Conservation (phyloP, 2,113 vertebrate genomes). For the Pseudolaguvia tuberculata region DNA sequence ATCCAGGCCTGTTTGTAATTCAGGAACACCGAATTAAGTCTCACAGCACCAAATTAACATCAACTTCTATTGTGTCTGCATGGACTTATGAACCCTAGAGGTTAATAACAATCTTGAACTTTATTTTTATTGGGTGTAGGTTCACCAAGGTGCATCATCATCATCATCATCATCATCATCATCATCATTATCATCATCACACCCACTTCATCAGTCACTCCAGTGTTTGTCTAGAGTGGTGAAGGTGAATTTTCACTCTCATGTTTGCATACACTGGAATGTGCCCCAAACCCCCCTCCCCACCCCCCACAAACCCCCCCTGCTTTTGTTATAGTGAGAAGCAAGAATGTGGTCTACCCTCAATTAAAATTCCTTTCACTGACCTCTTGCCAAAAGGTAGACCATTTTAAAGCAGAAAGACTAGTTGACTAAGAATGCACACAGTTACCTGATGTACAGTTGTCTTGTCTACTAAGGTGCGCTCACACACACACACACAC, state of each 20-base stretch:
- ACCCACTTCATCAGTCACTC: slow-evolving; percentile 14
- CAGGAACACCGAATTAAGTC: background rate
- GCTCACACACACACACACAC: too few species aligned
- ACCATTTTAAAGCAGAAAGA: slow-evolving; percentile 36
- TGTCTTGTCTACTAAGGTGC: slow-evolving; percentile 20
- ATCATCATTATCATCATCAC: too few species aligned
- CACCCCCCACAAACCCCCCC: slow-evolving; percentile 35
- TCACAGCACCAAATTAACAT: slow-evolving; percentile 5
- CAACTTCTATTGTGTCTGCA: background rate
- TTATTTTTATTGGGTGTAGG: background rate
- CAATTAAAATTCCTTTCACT: slow-evolving; percentile 53
- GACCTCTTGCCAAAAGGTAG: slow-evolving; percentile 52
- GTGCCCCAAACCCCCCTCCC: slow-evolving; percentile 35
- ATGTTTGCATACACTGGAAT: slow-evolving; percentile 52
- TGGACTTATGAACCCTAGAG: slow-evolving; percentile 2
- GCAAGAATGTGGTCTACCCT: slow-evolving; percentile 48
- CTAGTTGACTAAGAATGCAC: slow-evolving; percentile 51
- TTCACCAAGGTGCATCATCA: background rate
- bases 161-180: too few species aligned
- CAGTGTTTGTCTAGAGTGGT: slow-evolving; percentile 19
- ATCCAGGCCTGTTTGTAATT: background rate
- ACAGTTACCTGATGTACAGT: slow-evolving; percentile 40
- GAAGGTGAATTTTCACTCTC: slow-evolving; percentile 40
- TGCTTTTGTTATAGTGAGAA: slow-evolving; percentile 51
- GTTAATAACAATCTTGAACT: background rate